These are phyloP conservation scores for Sphenodon punctatus DNA, from an alignment of 2,797 vertebrate species.

Conservation along the genomic window DNA sequence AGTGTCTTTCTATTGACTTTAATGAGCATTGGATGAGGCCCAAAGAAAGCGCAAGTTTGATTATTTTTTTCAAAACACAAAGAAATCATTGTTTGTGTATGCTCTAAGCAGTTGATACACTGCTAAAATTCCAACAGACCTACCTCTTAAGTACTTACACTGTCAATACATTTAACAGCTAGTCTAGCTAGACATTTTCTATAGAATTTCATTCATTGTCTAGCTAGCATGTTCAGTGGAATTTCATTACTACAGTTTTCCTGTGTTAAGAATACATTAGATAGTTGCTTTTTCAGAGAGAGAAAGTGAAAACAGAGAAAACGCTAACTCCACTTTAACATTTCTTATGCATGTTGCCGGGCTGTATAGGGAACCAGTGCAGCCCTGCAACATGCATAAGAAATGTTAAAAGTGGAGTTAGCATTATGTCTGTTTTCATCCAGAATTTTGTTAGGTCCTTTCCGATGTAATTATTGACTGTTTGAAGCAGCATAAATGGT, in stretches of 20 bases:
- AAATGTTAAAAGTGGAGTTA: too few species aligned
- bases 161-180: conserved; percentile 56
- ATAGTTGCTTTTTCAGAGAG: conserved; percentile 39
- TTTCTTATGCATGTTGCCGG: too few species aligned
- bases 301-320: too few species aligned
- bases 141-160: conserved; percentile 72
- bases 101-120: conserved; percentile 33
- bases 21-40: conserved; percentile 7
- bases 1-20: background rate
- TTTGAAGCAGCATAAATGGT: conserved; percentile 26
- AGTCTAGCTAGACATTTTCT: conserved; percentile 17
- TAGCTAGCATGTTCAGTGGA: too few species aligned
- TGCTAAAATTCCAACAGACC: conserved; percentile 63
- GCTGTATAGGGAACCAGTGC: too few species aligned
- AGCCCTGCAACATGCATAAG: too few species aligned
- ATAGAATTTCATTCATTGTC: background rate
- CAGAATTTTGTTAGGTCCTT: conserved; percentile 48
- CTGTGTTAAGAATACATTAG: conserved; percentile 10
- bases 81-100: background rate
- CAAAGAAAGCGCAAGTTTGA: background rate
- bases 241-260: background rate
- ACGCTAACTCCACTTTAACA: too few species aligned
- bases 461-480: conserved; percentile 39
- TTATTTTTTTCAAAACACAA: background rate
- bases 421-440: too few species aligned